These are phyloP conservation scores for Bovichtus variegatus DNA, from an alignment of 2,797 vertebrate genomes.

Conservation along the genomic window DNA sequence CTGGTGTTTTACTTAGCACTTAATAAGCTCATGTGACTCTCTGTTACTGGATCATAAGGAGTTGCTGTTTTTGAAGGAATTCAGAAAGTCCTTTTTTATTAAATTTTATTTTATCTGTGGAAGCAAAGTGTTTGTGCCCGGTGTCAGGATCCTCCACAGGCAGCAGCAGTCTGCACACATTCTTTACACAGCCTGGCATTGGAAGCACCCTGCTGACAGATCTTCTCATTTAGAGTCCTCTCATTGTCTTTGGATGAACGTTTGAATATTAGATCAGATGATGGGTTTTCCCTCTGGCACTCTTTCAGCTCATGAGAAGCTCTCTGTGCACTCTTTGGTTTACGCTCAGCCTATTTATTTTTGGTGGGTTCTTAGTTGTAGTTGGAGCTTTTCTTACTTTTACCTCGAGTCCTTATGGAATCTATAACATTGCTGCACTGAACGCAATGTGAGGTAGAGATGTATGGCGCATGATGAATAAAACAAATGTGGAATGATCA, in stretches of 20 bases:
- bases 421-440: not conserved
- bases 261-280: not conserved
- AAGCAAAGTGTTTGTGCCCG: too few relatives aligned
- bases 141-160: too few relatives aligned
- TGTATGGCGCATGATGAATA: slow-evolving; percentile 8
- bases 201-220: too few relatives aligned
- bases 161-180: too few relatives aligned
- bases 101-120: too few relatives aligned
- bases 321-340: not conserved
- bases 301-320: not conserved
- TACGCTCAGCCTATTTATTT: not conserved
- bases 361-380: not conserved
- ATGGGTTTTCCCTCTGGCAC: not conserved
- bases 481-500: not conserved
- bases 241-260: too few relatives aligned
- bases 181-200: too few relatives aligned
- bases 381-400: not conserved
- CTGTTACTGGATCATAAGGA: not conserved
- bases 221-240: too few relatives aligned
- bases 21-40: slow-evolving; percentile 13
- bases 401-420: not conserved
- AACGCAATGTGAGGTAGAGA: not conserved
- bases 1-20: not conserved
- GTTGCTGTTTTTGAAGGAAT: too few relatives aligned
- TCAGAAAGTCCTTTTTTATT: too few relatives aligned